Evolutionary conservation across 2,113 vertebrate species (phyloP), one percentile per base, ranked within the genome.

Genomic region (Mesoclemmys tuberculata): DNA sequence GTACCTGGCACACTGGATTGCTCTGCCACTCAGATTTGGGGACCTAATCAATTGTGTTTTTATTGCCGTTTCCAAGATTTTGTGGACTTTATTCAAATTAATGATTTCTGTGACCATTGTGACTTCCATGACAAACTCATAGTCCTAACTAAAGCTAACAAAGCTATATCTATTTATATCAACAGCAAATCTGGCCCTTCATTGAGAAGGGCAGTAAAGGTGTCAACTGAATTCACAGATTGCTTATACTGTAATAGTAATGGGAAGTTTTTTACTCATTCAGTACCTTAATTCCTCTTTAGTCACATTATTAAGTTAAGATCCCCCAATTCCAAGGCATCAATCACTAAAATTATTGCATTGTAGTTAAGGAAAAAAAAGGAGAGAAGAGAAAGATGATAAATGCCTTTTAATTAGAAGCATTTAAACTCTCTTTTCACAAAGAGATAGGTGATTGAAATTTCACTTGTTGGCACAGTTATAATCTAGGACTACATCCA

Each of bases 361-460:
- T 89, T 92, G 68, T 83, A 90, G 86, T 81, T 90, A 93, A 95
- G 71, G 51, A 82, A 48, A 79, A 79, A 85, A 94, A 90, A 49
- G 8, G 18, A 90, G 46, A 93, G 54, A 88, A 9, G 2, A 93
- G 80, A 89, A 89, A 92, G 18, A 92, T 89, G 58, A 92, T 84
- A 84, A 90, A 92, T 93, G 77, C 18, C 87, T 94, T 46, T 82
- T 92, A 95, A 91, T 96, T 95, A 92, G 56, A 84, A 52, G 83
- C 48, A 89, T 93, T 87, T 92, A 22, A 85, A 85, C 85, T 84
- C 10, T n/a, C 19, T 93, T 90, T 89, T 80, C 48, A 86, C 18
- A 64, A 12, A 14, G 74, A 92, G 90, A 85, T 22, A 94, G 78
- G 21, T 55, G 8, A 77, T 77, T 46, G n/a, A 18, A 46, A 41